Conservation (phyloP, 2,888 invertebrate species). For the Stictocephala bisonia region DNA sequence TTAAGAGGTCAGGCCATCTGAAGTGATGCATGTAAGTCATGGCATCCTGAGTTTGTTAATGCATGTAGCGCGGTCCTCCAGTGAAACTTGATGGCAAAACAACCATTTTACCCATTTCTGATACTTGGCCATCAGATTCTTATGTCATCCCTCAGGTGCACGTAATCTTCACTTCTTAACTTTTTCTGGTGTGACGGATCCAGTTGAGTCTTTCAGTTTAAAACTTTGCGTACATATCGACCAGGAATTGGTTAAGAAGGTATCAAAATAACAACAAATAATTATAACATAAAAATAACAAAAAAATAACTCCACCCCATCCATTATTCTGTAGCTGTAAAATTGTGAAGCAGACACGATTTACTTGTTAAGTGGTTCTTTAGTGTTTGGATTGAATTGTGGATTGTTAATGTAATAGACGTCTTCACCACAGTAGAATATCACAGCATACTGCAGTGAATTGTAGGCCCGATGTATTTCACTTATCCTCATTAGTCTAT, state of each 20-base stretch:
- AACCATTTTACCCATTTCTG: neutral
- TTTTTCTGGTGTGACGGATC: neutral
- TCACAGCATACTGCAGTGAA: neutral
- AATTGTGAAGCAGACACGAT: conserved; percentile 25
- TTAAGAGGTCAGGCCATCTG: neutral
- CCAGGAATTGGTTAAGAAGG: conserved; percentile 47
- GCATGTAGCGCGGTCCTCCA: too few relatives aligned
- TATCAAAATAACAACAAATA: neutral
- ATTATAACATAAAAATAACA: neutral
- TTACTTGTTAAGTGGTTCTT: conserved; percentile 27
- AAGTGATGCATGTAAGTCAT: conserved; percentile 23
- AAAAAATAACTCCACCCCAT: neutral
- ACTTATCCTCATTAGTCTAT: conserved; percentile 61
- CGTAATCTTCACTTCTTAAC: neutral
- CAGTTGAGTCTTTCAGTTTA: neutral
- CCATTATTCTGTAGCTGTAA: neutral
- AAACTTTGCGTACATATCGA: neutral
- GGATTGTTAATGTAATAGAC: conserved; percentile 36
- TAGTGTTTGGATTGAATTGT: conserved; percentile 22
- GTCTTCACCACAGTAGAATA: conserved; percentile 1
- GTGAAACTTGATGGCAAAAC: neutral
- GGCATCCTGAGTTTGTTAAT: neutral
- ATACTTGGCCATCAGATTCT: too few relatives aligned
- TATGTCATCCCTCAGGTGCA: neutral
- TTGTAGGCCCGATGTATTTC: conserved; percentile 45